These are phyloP conservation scores for Noctua comes DNA, from an alignment of 2,888 invertebrate genomes.

Conservation along the genomic window DNA sequence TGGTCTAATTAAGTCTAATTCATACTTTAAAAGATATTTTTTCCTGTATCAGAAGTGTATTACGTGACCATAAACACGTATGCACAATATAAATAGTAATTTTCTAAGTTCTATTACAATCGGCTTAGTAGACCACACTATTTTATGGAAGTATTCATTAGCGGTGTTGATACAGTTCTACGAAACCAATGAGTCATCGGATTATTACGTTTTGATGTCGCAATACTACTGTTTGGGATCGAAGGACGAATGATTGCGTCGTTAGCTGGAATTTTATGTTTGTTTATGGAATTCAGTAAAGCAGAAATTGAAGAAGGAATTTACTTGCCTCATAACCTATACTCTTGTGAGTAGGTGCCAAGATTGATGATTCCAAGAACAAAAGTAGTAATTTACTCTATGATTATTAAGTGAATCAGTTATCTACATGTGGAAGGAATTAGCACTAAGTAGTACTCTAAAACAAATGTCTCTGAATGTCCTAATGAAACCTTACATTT, in stretches of 20 bases:
- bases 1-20: too few relatives aligned
- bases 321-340: neutral
- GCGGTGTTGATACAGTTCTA: slow-evolving; percentile 46
- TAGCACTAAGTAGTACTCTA: too few relatives aligned
- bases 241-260: slow-evolving; percentile 34
- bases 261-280: slow-evolving; percentile 10
- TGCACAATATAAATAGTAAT: neutral
- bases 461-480: neutral
- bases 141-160: slow-evolving; percentile 50
- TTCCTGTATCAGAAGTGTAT: neutral
- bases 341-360: neutral
- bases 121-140: slow-evolving; percentile 15
- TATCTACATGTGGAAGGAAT: neutral
- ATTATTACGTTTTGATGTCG: slow-evolving; percentile 37
- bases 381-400: neutral
- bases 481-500: neutral
- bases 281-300: slow-evolving; percentile 10
- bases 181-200: slow-evolving; percentile 41
- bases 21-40: neutral
- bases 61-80: slow-evolving; percentile 7
- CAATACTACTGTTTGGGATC: slow-evolving; percentile 23
- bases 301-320: neutral
- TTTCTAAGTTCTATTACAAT: slow-evolving; percentile 14
- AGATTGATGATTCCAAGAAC: neutral
- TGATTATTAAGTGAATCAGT: neutral